Conservation (phyloP, 2,888 invertebrate species). For the Allolobophora icterica region DNA sequence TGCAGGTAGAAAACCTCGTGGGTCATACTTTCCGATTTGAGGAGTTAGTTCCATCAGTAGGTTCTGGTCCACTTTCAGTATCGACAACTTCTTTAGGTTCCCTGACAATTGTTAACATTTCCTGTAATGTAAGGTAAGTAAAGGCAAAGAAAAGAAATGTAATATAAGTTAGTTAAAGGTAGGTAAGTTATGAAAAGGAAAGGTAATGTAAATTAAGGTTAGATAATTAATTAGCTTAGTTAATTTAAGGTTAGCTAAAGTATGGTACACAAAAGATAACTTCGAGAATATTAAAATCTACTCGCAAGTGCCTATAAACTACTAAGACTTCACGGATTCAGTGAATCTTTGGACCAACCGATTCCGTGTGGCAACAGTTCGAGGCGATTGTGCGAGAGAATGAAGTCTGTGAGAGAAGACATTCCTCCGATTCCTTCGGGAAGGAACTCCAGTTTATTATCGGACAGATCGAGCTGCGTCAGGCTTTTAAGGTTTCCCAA, state of each 20-base stretch:
- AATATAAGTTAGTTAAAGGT: neutral
- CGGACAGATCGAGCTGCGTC: slow-evolving; percentile 33
- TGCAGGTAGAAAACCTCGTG: neutral
- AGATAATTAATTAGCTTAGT: too few relatives aligned
- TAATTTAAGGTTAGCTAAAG: too few relatives aligned
- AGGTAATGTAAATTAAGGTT: neutral
- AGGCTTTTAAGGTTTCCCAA: slow-evolving; percentile 32
- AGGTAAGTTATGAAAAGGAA: neutral
- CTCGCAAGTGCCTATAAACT: too few relatives aligned
- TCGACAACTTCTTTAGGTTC: slow-evolving; percentile 84
- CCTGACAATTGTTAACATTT: slow-evolving; percentile 68
- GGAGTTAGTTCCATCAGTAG: slow-evolving; percentile 65
- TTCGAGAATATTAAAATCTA: too few relatives aligned
- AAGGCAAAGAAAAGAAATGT: neutral
- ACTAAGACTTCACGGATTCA: neutral
- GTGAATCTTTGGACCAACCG: neutral
- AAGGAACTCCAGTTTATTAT: slow-evolving; percentile 33
- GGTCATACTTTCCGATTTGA: slow-evolving; percentile 65
- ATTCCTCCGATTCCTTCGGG: slow-evolving; percentile 29
- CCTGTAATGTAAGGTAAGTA: neutral
- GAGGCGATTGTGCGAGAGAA: slow-evolving; percentile 32
- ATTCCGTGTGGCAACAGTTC: slow-evolving; percentile 28
- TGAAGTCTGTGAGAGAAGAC: slow-evolving; percentile 26
- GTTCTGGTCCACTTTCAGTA: slow-evolving; percentile 87
- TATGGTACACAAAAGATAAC: too few relatives aligned